These are phyloP conservation scores for Garra rufa DNA, from an alignment of 2,113 vertebrate species.

Conservation along the genomic window DNA sequence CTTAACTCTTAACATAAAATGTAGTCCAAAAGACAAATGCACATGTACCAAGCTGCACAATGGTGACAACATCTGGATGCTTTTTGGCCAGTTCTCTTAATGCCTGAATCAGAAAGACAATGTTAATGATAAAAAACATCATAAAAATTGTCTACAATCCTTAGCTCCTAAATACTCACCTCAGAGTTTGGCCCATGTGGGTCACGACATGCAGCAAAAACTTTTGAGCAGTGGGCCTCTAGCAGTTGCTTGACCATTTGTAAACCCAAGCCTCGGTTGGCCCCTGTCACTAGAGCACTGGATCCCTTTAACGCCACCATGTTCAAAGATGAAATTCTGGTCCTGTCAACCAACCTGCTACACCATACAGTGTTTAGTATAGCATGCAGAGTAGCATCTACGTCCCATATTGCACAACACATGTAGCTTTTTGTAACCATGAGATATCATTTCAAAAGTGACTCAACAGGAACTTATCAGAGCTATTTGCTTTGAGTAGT, in stretches of 20 bases:
- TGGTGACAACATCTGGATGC: slow-evolving; percentile 55
- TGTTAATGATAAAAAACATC: background rate
- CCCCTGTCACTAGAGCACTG: slow-evolving; percentile 65
- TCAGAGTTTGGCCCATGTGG: slow-evolving; percentile 57
- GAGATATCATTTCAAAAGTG: background rate
- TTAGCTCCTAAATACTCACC: slow-evolving; percentile 50
- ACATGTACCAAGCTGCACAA: slow-evolving; percentile 58
- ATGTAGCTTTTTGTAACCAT: too few species aligned
- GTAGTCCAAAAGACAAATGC: background rate
- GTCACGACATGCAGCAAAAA: slow-evolving; percentile 65
- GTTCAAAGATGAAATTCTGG: background rate
- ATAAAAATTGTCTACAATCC: too few species aligned
- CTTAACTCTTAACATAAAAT: background rate
- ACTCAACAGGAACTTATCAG: background rate
- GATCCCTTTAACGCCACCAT: slow-evolving; percentile 41
- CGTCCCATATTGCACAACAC: background rate
- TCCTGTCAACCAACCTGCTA: background rate
- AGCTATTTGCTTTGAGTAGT: background rate
- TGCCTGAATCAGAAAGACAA: slow-evolving; percentile 41
- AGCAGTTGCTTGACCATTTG: slow-evolving; percentile 63
- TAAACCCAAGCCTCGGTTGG: slow-evolving; percentile 66
- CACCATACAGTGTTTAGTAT: background rate
- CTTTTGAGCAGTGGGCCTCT: background rate
- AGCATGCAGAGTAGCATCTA: background rate
- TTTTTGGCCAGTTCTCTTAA: slow-evolving; percentile 59